These are phyloP conservation scores for Neoitamus cyanurus DNA, from an alignment of 2,888 invertebrate genomes.

Conservation along the genomic window DNA sequence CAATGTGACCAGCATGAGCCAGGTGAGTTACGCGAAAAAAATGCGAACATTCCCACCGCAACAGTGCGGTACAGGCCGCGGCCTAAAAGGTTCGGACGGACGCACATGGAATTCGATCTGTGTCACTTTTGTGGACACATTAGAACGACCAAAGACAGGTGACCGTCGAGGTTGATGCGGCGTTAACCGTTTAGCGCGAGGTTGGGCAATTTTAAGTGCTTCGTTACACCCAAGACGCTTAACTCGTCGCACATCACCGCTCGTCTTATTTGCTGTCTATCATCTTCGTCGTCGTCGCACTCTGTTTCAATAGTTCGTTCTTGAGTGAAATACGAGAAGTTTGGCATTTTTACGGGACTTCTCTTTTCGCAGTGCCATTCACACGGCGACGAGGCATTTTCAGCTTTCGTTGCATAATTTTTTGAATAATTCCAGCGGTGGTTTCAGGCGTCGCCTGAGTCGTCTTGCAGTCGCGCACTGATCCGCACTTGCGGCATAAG, in stretches of 20 bases:
- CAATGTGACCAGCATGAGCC: conserved; percentile 17
- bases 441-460: background rate
- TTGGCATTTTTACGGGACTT: conserved; percentile 28
- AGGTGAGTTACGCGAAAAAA: background rate
- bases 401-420: conserved; percentile 18
- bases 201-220: conserved; percentile 19
- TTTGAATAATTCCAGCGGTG: background rate
- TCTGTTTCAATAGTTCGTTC: conserved; percentile 27
- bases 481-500: background rate
- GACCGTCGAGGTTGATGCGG: background rate
- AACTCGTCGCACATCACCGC: background rate
- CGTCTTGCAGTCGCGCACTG: background rate
- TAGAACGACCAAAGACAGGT: background rate
- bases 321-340: conserved; percentile 21
- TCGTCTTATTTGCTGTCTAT: background rate
- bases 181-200: conserved; percentile 8
- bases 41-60: background rate
- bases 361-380: background rate
- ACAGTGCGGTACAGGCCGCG: background rate
- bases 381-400: background rate
- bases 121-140: background rate
- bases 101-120: background rate
- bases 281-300: background rate
- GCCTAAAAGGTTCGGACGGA: background rate
- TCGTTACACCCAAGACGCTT: background rate